A percentile compares a stretch with the other conserved stretches of the same genome.
These are phyloP conservation scores for Onychomys torridus DNA, from an alignment of 2,797 vertebrate species.

Conservation along the genomic window DNA sequence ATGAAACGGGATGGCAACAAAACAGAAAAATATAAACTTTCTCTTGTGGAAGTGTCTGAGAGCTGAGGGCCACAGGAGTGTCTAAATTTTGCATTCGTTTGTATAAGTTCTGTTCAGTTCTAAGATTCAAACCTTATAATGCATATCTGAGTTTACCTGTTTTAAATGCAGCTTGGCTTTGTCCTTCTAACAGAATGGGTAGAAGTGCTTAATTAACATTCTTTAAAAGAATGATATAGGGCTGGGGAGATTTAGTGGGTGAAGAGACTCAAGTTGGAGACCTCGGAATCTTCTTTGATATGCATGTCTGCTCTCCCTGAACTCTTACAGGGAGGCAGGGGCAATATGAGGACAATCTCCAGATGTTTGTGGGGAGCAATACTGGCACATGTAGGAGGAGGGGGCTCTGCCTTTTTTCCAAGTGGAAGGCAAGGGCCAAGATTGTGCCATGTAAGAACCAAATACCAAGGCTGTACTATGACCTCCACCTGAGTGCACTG, in stretches of 20 bases:
- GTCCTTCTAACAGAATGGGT: background rate
- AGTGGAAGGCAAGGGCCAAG: background rate
- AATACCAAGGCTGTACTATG: background rate
- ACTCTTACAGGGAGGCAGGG: background rate
- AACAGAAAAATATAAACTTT: background rate
- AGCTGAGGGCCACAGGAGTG: background rate
- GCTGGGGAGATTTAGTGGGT: background rate
- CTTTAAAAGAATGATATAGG: constrained; percentile 54
- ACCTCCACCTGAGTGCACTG: background rate
- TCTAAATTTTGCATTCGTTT: background rate
- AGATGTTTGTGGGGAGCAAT: background rate
- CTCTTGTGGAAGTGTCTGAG: background rate
- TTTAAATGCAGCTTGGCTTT: constrained; percentile 21
- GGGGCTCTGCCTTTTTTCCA: background rate
- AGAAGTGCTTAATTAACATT: constrained; percentile 38
- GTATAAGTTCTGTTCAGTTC: constrained; percentile 21
- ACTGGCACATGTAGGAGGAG: too few relatives aligned
- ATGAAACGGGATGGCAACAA: background rate
- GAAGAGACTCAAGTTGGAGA: background rate
- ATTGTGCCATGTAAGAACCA: background rate
- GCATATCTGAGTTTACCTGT: background rate
- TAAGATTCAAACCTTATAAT: background rate
- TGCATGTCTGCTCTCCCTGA: background rate
- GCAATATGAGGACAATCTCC: background rate
- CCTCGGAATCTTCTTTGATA: background rate